Evolutionary conservation across 2,888 invertebrate genomes (phyloP).

Genomic region (Panopea generosa): DNA sequence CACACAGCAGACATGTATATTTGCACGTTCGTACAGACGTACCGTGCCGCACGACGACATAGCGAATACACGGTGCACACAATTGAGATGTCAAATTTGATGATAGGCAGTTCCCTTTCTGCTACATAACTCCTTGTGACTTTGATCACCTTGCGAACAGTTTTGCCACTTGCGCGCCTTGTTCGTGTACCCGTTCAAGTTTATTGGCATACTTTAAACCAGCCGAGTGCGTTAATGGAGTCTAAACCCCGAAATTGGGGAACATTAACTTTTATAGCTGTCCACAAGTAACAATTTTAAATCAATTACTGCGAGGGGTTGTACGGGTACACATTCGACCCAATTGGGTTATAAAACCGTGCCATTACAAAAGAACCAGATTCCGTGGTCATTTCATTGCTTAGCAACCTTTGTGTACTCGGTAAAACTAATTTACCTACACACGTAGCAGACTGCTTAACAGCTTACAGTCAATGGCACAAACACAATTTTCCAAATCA

Average conservation of each 20-base stretch:
- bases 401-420: no score
- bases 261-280: slow-evolving; percentile 15
- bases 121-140: slow-evolving; percentile 17
- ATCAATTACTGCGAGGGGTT: slow-evolving; percentile 18
- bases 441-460: no score
- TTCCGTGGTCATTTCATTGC: no score
- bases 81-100: not conserved
- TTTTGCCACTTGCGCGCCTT: slow-evolving; percentile 1
- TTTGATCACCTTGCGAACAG: slow-evolving; percentile 23
- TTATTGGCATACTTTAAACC: slow-evolving; percentile 17
- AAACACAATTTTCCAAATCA: no score
- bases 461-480: no score
- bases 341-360: no score
- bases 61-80: not conserved
- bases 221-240: slow-evolving; percentile 20
- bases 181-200: not conserved
- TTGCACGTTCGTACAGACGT: no score
- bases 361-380: no score
- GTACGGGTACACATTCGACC: no score
- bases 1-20: no score
- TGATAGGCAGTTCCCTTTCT: no score
- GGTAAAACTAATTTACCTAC: no score
- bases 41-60: not conserved
- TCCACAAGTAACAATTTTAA: slow-evolving; percentile 17
- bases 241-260: slow-evolving; percentile 23